Evolutionary conservation across 2,888 invertebrate genomes (phyloP).

Genomic region (Microplitis manilae): DNA sequence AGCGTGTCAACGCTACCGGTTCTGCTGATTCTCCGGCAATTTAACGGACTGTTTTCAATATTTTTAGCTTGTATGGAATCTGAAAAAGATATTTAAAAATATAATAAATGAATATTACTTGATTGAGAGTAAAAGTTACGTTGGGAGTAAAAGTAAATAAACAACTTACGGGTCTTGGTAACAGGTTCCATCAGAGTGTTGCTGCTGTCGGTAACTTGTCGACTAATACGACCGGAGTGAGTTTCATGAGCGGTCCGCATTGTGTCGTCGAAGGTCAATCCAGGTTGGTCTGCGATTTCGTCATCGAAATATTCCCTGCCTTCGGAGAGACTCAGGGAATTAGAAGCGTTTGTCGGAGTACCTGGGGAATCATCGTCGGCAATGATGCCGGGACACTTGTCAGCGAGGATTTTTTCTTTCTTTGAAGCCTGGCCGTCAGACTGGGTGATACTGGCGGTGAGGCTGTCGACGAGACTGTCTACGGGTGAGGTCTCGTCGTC

Average conservation of each 20-base stretch:
- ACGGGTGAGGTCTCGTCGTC: conserved; percentile 90
- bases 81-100: conserved; percentile 46
- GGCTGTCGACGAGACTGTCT: conserved; percentile 82
- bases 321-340: conserved; percentile 86
- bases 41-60: conserved; percentile 65
- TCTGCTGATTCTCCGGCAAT: conserved; percentile 73
- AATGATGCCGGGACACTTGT: conserved; percentile 65
- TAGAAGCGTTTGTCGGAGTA: conserved; percentile 84
- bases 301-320: conserved; percentile 89
- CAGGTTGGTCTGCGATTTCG: conserved; percentile 93
- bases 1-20: conserved; percentile 85
- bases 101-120: background rate
- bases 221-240: conserved; percentile 54
- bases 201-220: conserved; percentile 65
- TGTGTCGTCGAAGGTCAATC: conserved; percentile 83
- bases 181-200: conserved; percentile 66
- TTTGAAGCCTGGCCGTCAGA: conserved; percentile 71
- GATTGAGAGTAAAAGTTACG: background rate
- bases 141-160: background rate
- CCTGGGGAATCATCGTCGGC: conserved; percentile 76
- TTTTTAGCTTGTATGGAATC: conserved; percentile 59
- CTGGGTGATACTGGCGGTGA: conserved; percentile 74
- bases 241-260: conserved; percentile 54
- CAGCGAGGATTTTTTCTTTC: conserved; percentile 70
- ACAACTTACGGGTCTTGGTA: conserved; percentile 63